Conservation (phyloP, 2,113 vertebrate species). For the Tringa solitaria region DNA sequence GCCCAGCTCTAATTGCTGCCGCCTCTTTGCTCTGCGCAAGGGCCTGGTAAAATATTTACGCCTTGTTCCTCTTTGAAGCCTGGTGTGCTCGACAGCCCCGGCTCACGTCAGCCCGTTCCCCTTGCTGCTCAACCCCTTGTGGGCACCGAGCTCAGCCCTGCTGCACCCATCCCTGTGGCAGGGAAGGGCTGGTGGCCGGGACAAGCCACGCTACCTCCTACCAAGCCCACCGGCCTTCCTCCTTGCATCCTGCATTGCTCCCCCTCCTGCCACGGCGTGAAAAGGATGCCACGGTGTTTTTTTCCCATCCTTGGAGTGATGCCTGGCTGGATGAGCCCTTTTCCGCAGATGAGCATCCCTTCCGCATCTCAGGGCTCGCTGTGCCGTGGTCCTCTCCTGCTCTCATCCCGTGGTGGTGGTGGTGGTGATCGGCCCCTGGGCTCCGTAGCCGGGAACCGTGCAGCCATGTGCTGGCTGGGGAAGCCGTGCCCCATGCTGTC, state of each 20-base stretch:
- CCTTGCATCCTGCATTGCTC: rapidly evolving
- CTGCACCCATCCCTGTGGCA: rapidly evolving
- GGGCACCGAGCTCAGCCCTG: rapidly evolving
- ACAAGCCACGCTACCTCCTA: not conserved
- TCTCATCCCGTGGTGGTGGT: rapidly evolving
- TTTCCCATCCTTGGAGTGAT: not conserved
- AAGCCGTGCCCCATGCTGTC: not conserved
- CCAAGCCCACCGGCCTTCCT: rapidly evolving
- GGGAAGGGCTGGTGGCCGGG: rapidly evolving
- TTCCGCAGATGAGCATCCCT: not conserved
- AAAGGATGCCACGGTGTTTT: rapidly evolving
- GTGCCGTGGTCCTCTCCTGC: rapidly evolving
- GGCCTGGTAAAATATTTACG: constrained; percentile 13
- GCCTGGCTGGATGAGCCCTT: not conserved
- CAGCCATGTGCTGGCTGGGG: not conserved
- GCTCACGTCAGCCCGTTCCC: not conserved
- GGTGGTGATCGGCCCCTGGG: rapidly evolving
- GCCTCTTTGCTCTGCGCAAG: not conserved
- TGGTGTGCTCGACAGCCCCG: rapidly evolving
- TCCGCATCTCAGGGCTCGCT: rapidly evolving
- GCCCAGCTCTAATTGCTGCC: not conserved
- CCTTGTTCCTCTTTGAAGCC: not conserved
- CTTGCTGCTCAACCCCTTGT: not conserved
- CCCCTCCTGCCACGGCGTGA: rapidly evolving
- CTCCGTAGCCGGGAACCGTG: not conserved